Conservation (phyloP, 2,888 invertebrate species). For the Eudasyphora cyanicolor region DNA sequence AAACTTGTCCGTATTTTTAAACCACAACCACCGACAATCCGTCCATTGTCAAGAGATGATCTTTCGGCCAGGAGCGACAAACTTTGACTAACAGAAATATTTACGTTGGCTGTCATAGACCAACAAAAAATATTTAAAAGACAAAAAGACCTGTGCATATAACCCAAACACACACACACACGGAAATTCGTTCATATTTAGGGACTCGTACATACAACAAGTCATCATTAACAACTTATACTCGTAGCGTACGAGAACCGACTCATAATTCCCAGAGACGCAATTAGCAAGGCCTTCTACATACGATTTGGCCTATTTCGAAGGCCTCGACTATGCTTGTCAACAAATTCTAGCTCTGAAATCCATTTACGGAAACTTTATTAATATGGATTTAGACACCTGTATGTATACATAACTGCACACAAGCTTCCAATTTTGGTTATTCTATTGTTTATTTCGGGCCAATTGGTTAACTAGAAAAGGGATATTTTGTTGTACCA, state of each 20-base stretch:
- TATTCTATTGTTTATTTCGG: too few species aligned
- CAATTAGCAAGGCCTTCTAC: too few species aligned
- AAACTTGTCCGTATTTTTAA: slow-evolving; percentile 32
- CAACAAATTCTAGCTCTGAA: too few species aligned
- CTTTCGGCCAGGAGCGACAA: slow-evolving; percentile 60
- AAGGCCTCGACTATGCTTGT: too few species aligned
- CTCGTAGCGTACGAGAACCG: slow-evolving; percentile 37
- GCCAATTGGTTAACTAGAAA: too few species aligned
- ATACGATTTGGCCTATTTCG: too few species aligned
- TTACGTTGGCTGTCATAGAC: slow-evolving; percentile 35
- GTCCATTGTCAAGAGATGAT: slow-evolving; percentile 33
- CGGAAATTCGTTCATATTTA: slow-evolving; percentile 12
- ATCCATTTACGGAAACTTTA: too few species aligned
- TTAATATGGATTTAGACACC: too few species aligned
- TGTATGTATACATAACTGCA: too few species aligned
- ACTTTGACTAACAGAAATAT: slow-evolving; percentile 60
- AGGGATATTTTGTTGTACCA: too few species aligned
- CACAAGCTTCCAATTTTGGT: too few species aligned
- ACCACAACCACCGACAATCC: slow-evolving; percentile 30
- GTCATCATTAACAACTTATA: slow-evolving; percentile 57
- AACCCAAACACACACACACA: slow-evolving; percentile 27
- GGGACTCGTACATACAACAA: slow-evolving; percentile 57
- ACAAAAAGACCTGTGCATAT: slow-evolving; percentile 17
- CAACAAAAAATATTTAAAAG: slow-evolving; percentile 56
- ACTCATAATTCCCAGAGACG: slow-evolving; percentile 51